Evolutionary conservation across 2,113 vertebrate species (phyloP).

Genomic region (Ctenomys sociabilis): DNA sequence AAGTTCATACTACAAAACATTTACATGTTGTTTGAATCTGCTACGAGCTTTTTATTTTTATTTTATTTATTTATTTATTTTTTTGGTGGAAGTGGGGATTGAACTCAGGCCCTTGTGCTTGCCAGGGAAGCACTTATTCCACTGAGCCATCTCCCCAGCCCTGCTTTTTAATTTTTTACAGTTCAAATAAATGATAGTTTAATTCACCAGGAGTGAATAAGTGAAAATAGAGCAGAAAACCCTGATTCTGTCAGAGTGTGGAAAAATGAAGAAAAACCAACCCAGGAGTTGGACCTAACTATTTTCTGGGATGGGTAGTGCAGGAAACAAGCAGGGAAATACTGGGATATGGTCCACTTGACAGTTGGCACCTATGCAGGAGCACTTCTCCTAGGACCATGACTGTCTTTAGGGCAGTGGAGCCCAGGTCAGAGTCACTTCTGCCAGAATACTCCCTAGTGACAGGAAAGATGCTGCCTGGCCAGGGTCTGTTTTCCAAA

Average conservation of each 20-base stretch:
- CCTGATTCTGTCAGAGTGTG: not conserved
- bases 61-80: no score
- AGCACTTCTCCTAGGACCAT: not conserved
- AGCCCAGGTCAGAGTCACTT: not conserved
- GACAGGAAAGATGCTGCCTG: not conserved
- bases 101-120: no score
- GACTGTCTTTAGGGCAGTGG: not conserved
- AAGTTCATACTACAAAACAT: not conserved
- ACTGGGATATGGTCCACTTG: not conserved
- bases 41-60: no score
- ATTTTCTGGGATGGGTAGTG: not conserved
- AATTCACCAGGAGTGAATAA: not conserved
- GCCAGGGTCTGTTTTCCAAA: not conserved
- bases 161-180: not conserved
- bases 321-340: not conserved
- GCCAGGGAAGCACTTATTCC: no score
- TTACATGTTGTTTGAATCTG: conserved; percentile 6
- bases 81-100: no score
- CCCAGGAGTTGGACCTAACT: not conserved
- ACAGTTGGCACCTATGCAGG: no score
- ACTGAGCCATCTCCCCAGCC: no score
- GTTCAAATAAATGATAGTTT: not conserved
- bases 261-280: not conserved
- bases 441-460: not conserved
- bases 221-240: conserved; percentile 8